Evolutionary conservation across 1,140 invertebrate species (phyloP).

Genomic region (Eupristina koningsbergeri): DNA sequence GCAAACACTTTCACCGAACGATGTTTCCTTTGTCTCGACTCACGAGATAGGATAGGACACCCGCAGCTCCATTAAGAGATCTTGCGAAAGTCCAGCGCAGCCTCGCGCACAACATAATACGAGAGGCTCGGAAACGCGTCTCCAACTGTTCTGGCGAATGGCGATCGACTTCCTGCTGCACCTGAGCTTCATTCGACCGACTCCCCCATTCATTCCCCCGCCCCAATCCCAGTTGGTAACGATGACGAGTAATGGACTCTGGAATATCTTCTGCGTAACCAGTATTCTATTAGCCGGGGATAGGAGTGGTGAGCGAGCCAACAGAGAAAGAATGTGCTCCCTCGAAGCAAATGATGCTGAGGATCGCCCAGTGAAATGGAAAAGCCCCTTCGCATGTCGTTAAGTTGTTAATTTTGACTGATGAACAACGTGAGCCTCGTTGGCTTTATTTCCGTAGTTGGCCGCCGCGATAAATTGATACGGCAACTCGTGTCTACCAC

Average conservation of each 20-base stretch:
- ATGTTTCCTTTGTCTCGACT: slow-evolving; percentile 37
- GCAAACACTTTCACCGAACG: slow-evolving; percentile 27
- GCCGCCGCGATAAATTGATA: background rate
- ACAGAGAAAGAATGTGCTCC: too few relatives aligned
- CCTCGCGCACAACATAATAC: background rate
- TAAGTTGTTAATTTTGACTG: background rate
- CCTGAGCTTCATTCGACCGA: background rate
- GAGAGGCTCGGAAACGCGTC: background rate
- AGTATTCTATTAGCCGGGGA: background rate
- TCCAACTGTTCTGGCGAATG: background rate
- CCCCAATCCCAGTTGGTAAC: background rate
- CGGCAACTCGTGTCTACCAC: background rate
- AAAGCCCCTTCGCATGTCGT: background rate
- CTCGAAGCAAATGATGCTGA: too few relatives aligned
- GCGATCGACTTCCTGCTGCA: slow-evolving; percentile 53
- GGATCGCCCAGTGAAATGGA: background rate
- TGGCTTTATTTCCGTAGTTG: too few relatives aligned
- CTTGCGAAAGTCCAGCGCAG: slow-evolving; percentile 13
- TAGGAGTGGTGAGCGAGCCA: background rate
- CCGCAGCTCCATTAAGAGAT: background rate
- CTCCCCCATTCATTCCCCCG: too few relatives aligned
- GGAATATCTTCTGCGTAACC: background rate
- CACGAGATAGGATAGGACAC: background rate
- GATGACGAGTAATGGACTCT: background rate
- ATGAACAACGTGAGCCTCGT: background rate